Percentiles rank a stretch among this genome's conserved stretches.
Conservation (phyloP, 2,888 invertebrate genomes). For the Dryobotodes eremita region DNA sequence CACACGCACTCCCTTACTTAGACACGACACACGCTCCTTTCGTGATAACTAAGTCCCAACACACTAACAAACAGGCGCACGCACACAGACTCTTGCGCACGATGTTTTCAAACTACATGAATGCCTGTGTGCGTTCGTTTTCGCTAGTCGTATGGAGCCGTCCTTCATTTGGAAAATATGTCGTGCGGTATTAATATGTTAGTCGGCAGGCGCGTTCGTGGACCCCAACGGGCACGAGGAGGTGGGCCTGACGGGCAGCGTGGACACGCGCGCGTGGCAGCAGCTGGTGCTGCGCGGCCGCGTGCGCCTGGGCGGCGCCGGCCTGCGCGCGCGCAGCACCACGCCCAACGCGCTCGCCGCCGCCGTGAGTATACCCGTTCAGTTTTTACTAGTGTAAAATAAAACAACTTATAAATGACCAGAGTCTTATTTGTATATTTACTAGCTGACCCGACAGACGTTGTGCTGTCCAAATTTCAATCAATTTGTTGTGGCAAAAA, state of each 20-base stretch:
- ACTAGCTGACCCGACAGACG: not conserved
- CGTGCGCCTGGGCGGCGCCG: slow-evolving; percentile 82
- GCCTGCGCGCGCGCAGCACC: slow-evolving; percentile 55
- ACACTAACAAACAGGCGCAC: not conserved
- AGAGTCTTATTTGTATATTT: not conserved
- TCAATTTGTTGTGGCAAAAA: not conserved
- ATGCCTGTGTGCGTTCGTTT: not conserved
- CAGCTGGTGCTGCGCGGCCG: slow-evolving; percentile 85
- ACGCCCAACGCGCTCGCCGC: slow-evolving; percentile 19
- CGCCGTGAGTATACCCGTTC: not conserved
- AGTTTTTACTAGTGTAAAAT: not conserved
- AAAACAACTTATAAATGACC: not conserved
- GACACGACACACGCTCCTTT: not conserved
- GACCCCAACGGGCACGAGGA: slow-evolving; percentile 89
- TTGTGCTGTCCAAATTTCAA: not conserved
- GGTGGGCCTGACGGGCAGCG: slow-evolving; percentile 84
- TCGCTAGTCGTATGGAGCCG: not conserved
- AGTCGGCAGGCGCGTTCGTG: slow-evolving; percentile 75
- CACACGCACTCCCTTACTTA: not conserved
- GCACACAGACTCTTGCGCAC: not conserved
- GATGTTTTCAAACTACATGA: not conserved
- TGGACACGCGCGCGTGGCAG: slow-evolving; percentile 89
- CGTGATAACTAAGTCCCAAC: not conserved
- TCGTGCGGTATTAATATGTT: not conserved
- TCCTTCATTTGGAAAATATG: not conserved